A percentile compares a stretch with the other conserved stretches of the same genome.
Conservation (phyloP, 2,888 invertebrate genomes). For the Sinotaia quadrata region DNA sequence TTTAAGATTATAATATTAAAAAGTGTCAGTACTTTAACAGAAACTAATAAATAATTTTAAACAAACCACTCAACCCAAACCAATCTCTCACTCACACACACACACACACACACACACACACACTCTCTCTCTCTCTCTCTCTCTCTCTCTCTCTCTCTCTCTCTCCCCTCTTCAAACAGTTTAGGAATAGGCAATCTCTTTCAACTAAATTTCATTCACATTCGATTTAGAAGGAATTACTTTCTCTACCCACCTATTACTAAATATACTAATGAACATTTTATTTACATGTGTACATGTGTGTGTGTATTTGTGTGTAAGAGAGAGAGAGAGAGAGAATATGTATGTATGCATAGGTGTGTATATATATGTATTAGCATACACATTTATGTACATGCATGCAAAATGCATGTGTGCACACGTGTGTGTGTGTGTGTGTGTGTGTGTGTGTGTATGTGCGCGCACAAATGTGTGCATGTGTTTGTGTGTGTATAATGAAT, state of each 20-base stretch:
- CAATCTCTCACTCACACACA: not conserved
- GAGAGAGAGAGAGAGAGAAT: not conserved
- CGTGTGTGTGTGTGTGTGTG: conserved; percentile 16
- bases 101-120: not conserved
- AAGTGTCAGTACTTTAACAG: too few relatives aligned
- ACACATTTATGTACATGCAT: not conserved
- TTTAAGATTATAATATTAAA: too few relatives aligned
- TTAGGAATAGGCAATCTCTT: too few relatives aligned
- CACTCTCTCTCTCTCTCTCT: not conserved
- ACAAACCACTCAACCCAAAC: not conserved
- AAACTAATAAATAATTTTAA: too few relatives aligned
- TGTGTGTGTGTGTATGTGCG: conserved; percentile 23
- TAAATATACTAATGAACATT: too few relatives aligned
- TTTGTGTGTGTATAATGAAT: conserved; percentile 10
- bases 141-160: too few relatives aligned
- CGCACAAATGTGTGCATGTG: conserved; percentile 17
- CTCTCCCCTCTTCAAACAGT: too few relatives aligned
- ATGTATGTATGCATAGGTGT: not conserved
- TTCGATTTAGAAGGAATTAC: too few relatives aligned
- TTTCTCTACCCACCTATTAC: too few relatives aligned
- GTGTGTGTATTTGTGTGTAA: too few relatives aligned
- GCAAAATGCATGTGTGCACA: conserved; percentile 8
- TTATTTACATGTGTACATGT: too few relatives aligned
- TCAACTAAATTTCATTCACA: too few relatives aligned
- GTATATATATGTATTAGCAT: not conserved